A percentile compares a stretch with the other conserved stretches of the same genome.
phyloP scores from a whole-genome alignment of 2,797 vertebrate species.

The Platyrinchus mystaceus region DNA sequence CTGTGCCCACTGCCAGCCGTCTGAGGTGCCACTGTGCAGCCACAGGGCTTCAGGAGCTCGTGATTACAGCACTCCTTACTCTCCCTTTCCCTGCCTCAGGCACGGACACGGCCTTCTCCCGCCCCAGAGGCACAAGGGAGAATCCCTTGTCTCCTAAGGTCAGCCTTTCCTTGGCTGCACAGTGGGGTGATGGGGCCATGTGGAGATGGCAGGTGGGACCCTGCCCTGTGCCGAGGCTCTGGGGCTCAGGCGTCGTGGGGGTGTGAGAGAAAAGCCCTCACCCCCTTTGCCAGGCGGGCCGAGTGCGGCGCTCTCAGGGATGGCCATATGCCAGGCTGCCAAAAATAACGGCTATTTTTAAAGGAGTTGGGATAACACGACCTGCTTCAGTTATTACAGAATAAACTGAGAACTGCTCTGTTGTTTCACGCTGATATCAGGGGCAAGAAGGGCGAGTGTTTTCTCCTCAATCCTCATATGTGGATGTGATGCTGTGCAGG shows the following conservation, averaged over 20 bases:
- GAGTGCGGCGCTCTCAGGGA: accelerated
- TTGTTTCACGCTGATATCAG: background rate
- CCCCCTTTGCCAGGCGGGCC: accelerated
- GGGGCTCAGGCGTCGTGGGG: accelerated
- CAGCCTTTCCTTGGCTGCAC: background rate
- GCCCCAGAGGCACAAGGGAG: background rate
- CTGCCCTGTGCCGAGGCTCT: background rate
- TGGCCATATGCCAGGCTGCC: background rate
- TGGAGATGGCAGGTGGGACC: background rate
- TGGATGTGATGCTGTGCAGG: background rate
- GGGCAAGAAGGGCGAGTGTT: background rate
- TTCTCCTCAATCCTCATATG: background rate
- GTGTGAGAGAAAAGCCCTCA: background rate
- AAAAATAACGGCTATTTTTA: background rate
- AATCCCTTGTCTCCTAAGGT: background rate
- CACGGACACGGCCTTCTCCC: accelerated
- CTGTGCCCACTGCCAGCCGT: background rate
- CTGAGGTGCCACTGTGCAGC: background rate
- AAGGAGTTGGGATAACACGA: background rate
- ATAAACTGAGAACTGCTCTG: background rate
- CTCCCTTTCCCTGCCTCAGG: accelerated
- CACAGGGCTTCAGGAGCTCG: accelerated
- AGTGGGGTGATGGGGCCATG: accelerated
- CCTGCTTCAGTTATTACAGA: background rate
- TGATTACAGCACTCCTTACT: background rate